Evolutionary conservation across 2,888 invertebrate genomes (phyloP).

Genomic region (Sthenelais limicola): DNA sequence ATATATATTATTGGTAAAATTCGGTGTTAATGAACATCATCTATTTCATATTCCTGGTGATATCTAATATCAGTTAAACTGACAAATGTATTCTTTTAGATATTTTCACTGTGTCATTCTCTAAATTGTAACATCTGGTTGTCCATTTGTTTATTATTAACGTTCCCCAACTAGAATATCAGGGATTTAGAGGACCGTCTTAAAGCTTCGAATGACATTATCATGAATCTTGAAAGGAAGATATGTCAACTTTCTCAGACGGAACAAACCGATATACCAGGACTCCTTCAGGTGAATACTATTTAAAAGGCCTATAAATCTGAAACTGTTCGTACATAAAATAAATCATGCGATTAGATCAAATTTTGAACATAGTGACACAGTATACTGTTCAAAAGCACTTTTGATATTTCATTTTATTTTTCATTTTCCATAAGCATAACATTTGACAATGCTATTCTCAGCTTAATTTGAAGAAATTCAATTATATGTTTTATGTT

Average conservation of each 20-base stretch:
- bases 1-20: background rate
- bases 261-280: background rate
- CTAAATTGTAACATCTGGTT: background rate
- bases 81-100: no score
- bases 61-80: no score
- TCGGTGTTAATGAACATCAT: background rate
- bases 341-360: no score
- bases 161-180: constrained; percentile 4
- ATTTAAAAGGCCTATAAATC: no score
- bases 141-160: background rate
- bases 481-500: no score
- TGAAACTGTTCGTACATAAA: no score
- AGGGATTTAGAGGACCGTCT: constrained; percentile 45
- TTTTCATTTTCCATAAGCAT: background rate
- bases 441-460: no score
- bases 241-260: constrained; percentile 39
- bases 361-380: no score
- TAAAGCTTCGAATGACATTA: constrained; percentile 44
- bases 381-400: background rate
- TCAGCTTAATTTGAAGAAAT: no score
- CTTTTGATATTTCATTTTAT: background rate
- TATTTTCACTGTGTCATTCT: background rate
- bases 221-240: constrained; percentile 42
- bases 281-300: constrained; percentile 25
- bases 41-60: no score